Evolutionary conservation across 2,797 vertebrate species (phyloP).

Genomic region (Schizopygopsis malacanthus): DNA sequence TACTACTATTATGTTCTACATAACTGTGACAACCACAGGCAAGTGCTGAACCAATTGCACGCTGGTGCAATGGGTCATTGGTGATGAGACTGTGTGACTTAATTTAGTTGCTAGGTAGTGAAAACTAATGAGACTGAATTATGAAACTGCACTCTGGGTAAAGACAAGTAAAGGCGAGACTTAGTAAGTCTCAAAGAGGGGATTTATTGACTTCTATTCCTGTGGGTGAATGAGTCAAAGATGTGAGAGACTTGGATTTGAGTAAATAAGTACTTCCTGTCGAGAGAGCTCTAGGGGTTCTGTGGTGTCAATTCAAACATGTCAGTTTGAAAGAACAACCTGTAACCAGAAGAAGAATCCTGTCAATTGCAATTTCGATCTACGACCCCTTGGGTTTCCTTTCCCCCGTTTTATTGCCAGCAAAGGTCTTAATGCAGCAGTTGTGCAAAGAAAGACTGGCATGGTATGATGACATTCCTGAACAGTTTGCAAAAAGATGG

Average conservation of each 20-base stretch:
- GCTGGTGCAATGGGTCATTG: no score
- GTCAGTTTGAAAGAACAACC: background rate
- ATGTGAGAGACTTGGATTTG: background rate
- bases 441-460: background rate
- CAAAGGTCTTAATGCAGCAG: background rate
- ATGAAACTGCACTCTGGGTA: no score
- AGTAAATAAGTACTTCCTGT: background rate
- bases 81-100: no score
- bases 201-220: background rate
- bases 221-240: background rate
- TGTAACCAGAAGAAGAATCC: background rate
- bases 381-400: background rate
- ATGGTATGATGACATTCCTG: background rate
- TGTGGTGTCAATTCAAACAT: background rate
- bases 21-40: no score
- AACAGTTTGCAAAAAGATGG: constrained; percentile 25
- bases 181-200: no score
- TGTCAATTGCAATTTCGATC: background rate
- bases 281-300: background rate
- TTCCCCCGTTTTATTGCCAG: background rate
- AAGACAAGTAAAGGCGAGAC: no score
- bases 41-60: no score
- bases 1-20: no score
- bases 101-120: no score
- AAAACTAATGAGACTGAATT: no score